Evolutionary conservation across 2,888 invertebrate genomes (phyloP).

Genomic region (Torymus tubicola): DNA sequence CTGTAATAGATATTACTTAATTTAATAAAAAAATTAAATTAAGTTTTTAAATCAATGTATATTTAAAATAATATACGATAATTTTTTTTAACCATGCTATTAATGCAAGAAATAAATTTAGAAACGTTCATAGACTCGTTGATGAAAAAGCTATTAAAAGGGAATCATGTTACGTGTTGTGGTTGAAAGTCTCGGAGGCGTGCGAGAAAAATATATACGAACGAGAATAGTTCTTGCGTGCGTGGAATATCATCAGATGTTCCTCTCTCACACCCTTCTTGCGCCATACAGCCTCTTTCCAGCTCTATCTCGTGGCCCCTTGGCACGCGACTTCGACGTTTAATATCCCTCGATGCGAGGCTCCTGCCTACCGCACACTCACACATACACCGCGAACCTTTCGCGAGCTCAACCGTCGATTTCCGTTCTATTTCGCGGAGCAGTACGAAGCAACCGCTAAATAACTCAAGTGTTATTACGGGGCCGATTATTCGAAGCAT

Average conservation of each 20-base stretch:
- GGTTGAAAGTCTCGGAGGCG: neutral
- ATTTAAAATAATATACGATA: too few species aligned
- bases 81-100: too few species aligned
- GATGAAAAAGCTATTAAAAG: neutral
- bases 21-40: too few species aligned
- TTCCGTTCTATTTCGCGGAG: slow-evolving; percentile 30
- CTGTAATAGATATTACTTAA: too few species aligned
- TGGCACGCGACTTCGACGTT: slow-evolving; percentile 20
- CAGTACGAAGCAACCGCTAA: slow-evolving; percentile 7
- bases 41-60: too few species aligned
- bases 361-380: too few species aligned
- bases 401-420: slow-evolving; percentile 23
- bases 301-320: neutral
- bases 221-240: neutral
- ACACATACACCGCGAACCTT: too few species aligned
- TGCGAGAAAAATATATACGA: neutral
- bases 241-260: neutral
- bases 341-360: neutral
- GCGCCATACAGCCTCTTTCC: neutral
- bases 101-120: too few species aligned
- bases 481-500: slow-evolving; percentile 20
- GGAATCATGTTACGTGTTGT: neutral
- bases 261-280: neutral
- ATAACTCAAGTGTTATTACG: slow-evolving; percentile 34
- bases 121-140: neutral